Base-by-base conservation (phyloP, 2,113 vertebrate species). In the Notechis scutatus region DNA sequence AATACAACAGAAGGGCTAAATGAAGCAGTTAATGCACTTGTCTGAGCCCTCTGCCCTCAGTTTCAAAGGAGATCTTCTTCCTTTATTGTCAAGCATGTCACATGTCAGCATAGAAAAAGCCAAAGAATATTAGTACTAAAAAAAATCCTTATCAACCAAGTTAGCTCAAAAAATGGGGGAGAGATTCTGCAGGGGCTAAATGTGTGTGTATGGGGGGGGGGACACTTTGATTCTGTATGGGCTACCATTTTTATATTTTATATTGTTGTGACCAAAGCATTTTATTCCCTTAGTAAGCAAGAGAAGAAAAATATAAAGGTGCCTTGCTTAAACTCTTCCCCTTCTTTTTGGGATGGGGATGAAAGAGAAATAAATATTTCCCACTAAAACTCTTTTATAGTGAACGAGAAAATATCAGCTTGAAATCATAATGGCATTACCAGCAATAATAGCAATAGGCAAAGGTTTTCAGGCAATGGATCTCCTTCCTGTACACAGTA, bases 1-100 rank as follows among this genome's bases (percentile, higher is more conserved):
- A 97, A 96, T 97, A 96, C 95, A 97, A 95, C 9, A 14, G 95
- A 96, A 95, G 29, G 93, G 95, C 93, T 96, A 96, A 97, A 96
- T 0, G 14, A 91, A 96, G 94, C 92, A 85, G 90, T 93, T 87
- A 93, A 94, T 0, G 1, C 89, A 69, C 85, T 94, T 96, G 94
- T 95, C 95, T 96, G 93, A 95, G 94, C 59, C 92, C 87, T 96
- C 94, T 90, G 94, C 97, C 94, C 92, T 94, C 64, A 88, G 89
- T 91, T 93, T 95, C 90, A 95, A 94, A 92, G 86, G 90, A 95
- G 92, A 93, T 45, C 4, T 61, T 92, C 92, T 81, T 3, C 10
- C 93, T 96, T 94, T 88, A 95, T 54, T 1, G 0, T 91, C 61
- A 95, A 91, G 88, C 94, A 92, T 96, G 64, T 92, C 85, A 11